phyloP scores from a whole-genome alignment of 2,888 invertebrate species.

The Leptothorax acervorum region DNA sequence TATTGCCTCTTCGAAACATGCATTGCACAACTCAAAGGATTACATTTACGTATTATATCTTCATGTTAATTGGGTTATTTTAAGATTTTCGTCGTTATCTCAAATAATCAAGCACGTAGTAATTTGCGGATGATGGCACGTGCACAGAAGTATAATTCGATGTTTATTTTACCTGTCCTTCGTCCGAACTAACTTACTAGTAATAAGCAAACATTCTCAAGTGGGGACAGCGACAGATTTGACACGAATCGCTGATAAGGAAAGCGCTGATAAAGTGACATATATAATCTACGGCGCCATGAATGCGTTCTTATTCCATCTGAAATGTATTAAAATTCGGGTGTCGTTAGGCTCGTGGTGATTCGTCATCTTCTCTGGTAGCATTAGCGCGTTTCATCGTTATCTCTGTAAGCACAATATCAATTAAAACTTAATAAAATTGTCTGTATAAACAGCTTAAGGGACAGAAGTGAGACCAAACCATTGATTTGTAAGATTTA shows the following conservation, averaged over 20 bases:
- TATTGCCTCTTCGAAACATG: not conserved
- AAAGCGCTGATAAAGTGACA: slow-evolving; percentile 76
- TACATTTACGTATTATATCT: not conserved
- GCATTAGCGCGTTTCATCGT: slow-evolving; percentile 69
- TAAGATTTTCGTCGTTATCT: not conserved
- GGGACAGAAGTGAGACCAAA: not conserved
- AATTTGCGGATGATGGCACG: not conserved
- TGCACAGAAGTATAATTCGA: not conserved
- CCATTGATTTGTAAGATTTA: not conserved
- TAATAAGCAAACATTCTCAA: slow-evolving; percentile 20
- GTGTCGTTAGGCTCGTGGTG: slow-evolving; percentile 49
- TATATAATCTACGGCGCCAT: slow-evolving; percentile 77
- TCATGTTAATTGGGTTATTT: slow-evolving; percentile 13
- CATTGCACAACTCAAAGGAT: not conserved
- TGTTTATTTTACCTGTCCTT: slow-evolving; percentile 30
- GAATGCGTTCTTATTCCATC: slow-evolving; percentile 63
- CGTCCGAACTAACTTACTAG: slow-evolving; percentile 33
- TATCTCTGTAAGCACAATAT: slow-evolving; percentile 75
- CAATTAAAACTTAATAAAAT: slow-evolving; percentile 13
- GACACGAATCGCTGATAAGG: slow-evolving; percentile 70
- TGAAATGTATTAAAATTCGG: slow-evolving; percentile 69
- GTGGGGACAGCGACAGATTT: slow-evolving; percentile 54
- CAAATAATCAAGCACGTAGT: not conserved
- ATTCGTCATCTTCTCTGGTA: slow-evolving; percentile 64
- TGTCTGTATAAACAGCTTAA: not conserved